A percentile compares a stretch with the other conserved stretches of the same genome.
These are phyloP conservation scores for Hetaerina titia DNA, from an alignment of 2,888 invertebrate species.

Conservation along the genomic window DNA sequence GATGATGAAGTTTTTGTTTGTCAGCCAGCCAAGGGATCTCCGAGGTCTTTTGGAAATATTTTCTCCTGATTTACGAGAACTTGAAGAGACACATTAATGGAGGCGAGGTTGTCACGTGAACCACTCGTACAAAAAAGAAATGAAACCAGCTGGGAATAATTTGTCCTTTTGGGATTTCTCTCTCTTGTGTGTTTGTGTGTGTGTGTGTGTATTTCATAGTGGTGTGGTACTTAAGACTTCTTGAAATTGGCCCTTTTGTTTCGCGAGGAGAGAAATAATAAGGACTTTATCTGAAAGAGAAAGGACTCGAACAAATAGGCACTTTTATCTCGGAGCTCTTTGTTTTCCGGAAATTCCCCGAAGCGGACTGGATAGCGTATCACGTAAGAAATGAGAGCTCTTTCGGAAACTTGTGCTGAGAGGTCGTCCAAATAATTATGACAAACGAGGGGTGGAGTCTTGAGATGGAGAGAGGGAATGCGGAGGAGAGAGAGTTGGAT, in stretches of 20 bases:
- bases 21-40: too few species aligned
- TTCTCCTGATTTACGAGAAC: neutral
- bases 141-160: neutral
- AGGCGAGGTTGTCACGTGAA: neutral
- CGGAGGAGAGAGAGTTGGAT: neutral
- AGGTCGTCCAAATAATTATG: slow-evolving; percentile 8
- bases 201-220: neutral
- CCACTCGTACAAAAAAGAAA: neutral
- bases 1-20: too few species aligned
- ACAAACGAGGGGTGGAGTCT: neutral
- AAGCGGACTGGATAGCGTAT: neutral
- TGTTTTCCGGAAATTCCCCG: neutral
- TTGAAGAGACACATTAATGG: neutral
- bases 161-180: neutral
- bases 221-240: neutral
- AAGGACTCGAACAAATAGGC: neutral
- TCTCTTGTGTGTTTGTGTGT: too few species aligned
- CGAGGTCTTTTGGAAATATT: too few species aligned
- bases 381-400: neutral
- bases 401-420: neutral
- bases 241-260: neutral
- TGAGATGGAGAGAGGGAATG: neutral
- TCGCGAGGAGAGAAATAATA: neutral
- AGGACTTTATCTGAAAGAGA: neutral
- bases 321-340: slow-evolving; percentile 12